Evolutionary conservation across 2,888 invertebrate species (phyloP), one percentile per base, ranked within the genome.

Genomic region (Melanargia galathea): DNA sequence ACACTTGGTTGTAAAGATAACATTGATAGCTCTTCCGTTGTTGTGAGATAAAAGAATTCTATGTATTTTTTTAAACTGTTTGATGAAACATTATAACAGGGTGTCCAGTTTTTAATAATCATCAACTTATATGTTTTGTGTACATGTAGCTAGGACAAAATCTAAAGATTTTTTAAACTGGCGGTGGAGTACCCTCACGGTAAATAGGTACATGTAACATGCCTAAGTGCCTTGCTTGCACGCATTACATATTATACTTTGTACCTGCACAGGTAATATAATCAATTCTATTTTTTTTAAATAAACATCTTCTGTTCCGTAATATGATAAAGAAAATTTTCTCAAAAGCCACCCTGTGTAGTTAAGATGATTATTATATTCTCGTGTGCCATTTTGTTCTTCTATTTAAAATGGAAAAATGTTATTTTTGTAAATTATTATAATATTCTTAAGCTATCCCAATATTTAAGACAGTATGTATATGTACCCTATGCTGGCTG

Each of bases 311-410:
- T 8, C 3, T 51, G 8, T 30, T 51, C 11, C 13, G 8, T 2
- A 35, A 8, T 35, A 20, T 48, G 11, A 13, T 6, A 52, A 20
- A 20, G 6, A 35, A 52, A 52, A 16, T 30, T 26, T 16, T 26
- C 26, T 8, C 16, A 26, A 30, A 16, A 30, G 18, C 33, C 33
- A 51, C n/a, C 26, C 49, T 51, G 38, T 22, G 40, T 62, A 30
- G 11, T 38, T 33, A 55, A 49, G 18, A 38, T n/a, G 51, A 13
- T 18, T 13, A 18, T 20, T 16, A 57, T 72, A 74, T 71, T 79
- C 81, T 81, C 74, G 67, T 75, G 85, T 87, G 86, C 84, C 86
- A 86, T 88, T 82, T 79, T 79, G 69, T 78, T 80, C 75, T 73
- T 71, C 61, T 68, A 67, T 69, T 75, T 71, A 74, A 71, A 57